These are phyloP conservation scores for Vidua macroura DNA, from an alignment of 2,113 vertebrate species.

Conservation along the genomic window DNA sequence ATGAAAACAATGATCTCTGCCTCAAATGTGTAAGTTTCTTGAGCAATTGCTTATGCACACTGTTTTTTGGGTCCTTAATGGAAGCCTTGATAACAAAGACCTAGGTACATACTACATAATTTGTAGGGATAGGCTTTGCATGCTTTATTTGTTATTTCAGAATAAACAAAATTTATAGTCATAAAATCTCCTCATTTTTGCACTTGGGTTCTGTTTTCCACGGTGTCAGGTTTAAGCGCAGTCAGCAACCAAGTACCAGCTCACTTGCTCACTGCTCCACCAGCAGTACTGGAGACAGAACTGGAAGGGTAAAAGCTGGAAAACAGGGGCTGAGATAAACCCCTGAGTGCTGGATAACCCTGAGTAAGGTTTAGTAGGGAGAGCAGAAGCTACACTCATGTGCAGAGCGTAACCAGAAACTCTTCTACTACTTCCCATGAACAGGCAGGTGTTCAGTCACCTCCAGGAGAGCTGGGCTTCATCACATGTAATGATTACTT, in stretches of 20 bases:
- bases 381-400: not conserved
- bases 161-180: not conserved
- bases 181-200: not conserved
- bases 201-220: not conserved
- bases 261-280: not conserved
- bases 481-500: not conserved
- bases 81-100: not conserved
- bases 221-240: not conserved
- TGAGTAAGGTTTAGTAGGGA: not conserved
- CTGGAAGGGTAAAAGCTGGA: not conserved
- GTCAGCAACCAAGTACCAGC: not conserved
- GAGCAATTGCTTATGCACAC: not conserved
- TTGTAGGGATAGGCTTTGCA: not conserved
- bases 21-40: conserved; percentile 60
- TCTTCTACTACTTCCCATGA: not conserved
- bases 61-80: not conserved
- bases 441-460: not conserved
- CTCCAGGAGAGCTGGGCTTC: not conserved
- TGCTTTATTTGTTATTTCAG: not conserved
- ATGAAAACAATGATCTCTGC: not conserved
- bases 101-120: not conserved
- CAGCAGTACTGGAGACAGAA: not conserved
- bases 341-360: not conserved
- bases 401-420: not conserved
- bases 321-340: not conserved